phyloP scores from a whole-genome alignment of 2,797 vertebrate genomes.

The Phataginus tricuspis region DNA sequence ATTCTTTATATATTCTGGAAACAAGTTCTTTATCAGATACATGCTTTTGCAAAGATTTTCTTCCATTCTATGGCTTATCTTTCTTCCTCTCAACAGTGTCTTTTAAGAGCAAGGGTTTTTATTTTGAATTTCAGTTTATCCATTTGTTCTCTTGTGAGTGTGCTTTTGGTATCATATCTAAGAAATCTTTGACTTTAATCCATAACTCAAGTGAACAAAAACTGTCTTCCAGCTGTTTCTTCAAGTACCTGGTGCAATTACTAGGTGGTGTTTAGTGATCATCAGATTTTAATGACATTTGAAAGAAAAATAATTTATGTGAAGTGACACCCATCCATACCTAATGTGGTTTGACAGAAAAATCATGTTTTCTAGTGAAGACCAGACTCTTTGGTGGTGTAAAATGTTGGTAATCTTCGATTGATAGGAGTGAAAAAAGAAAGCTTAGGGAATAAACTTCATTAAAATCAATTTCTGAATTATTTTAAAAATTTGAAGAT shows the following conservation, averaged over 20 bases:
- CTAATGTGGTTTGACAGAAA: constrained; percentile 72
- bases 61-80: neutral
- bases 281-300: constrained; percentile 54
- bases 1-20: constrained; percentile 13
- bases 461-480: constrained; percentile 22
- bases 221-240: neutral
- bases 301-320: constrained; percentile 69
- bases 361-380: neutral
- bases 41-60: constrained; percentile 5
- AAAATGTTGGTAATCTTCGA: neutral
- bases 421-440: neutral
- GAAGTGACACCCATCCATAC: constrained; percentile 50
- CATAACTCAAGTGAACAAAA: neutral
- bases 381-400: neutral
- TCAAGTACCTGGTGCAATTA: neutral
- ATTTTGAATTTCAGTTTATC: neutral
- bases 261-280: constrained; percentile 54
- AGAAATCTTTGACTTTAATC: neutral
- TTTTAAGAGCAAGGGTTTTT: constrained; percentile 30
- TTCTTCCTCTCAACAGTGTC: neutral
- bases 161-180: neutral
- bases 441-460: neutral
- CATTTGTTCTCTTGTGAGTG: constrained; percentile 18
- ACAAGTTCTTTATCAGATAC: neutral
- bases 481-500: neutral